These are phyloP conservation scores for Pseudococcus jackbeardsleyi DNA, from an alignment of 2,888 invertebrate species.

Conservation along the genomic window DNA sequence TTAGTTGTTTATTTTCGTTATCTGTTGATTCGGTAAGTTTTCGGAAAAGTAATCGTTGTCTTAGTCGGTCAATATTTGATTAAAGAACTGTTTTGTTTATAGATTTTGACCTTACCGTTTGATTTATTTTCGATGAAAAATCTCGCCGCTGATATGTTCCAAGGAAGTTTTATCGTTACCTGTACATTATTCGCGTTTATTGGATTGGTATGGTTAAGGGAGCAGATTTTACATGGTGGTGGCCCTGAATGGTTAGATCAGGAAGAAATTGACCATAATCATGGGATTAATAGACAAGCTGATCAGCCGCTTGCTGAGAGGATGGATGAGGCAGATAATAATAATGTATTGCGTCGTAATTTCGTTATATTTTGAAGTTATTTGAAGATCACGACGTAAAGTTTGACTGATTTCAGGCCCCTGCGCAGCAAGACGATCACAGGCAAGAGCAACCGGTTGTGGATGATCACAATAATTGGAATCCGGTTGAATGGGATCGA, in stretches of 20 bases:
- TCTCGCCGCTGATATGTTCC: constrained; percentile 92
- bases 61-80: background rate
- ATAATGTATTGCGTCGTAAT: constrained; percentile 64
- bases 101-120: constrained; percentile 84
- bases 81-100: constrained; percentile 66
- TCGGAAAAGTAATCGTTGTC: background rate
- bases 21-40: constrained; percentile 82
- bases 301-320: constrained; percentile 69
- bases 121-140: constrained; percentile 95
- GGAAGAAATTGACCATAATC: constrained; percentile 66
- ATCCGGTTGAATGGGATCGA: constrained; percentile 98
- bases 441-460: constrained; percentile 65
- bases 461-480: constrained; percentile 90
- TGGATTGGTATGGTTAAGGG: constrained; percentile 95
- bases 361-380: background rate
- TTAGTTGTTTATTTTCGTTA: constrained; percentile 91
- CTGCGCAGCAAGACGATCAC: constrained; percentile 40
- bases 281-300: constrained; percentile 60
- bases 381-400: background rate
- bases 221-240: constrained; percentile 97
- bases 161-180: constrained; percentile 96
- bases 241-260: constrained; percentile 94
- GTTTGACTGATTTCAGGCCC: constrained; percentile 20
- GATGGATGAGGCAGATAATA: constrained; percentile 67
- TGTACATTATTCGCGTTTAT: constrained; percentile 97